Base-by-base conservation (phyloP, 2,888 invertebrate genomes). In the Agrotis segetum region DNA sequence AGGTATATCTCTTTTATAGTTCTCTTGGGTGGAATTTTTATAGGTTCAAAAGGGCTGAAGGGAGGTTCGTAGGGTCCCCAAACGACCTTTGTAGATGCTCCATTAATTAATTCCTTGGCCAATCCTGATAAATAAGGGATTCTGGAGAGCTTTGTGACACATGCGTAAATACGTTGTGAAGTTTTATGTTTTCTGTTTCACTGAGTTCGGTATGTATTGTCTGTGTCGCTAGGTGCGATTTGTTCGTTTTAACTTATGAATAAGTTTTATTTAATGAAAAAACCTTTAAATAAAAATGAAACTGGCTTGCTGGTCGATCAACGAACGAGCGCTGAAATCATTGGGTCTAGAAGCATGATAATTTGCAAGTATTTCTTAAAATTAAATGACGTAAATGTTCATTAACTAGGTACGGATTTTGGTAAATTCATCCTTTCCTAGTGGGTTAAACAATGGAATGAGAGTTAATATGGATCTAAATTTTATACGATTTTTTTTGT, bases 101-200 rank as follows among this genome's bases (percentile, higher is more conserved):
- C 91, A 92, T 91, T 92, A 92, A 93, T 92, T 93, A 93, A 92
- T 92, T 92, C 89, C 82, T 88, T 71, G 83, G 83, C 88, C 88
- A 89, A 90, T 91, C 88, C 88, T 89, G 89, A 90, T 91, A 91
- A 90, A 92, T 91, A 90, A 88, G 86, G 88, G 84, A 84, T 82
- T 44, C 68, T 49, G 29, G 50, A 67, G 50, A 64, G 67, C 47
- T 79, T 69, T 74, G 62, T 44, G 60, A 82, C 79, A 79, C 68
- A 67, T 78, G 55, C 66, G 44, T 78, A 82, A 78, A 67, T 82
- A 78, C 59, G 29, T 47, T 65, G 66, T 67, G 71, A 55, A 56
- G 55, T 77, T 50, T 71, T 62, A 75, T 75, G 58, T 59, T 21
- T 59, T 79, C 79, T 64, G 34, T 49, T 44, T 49, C 17, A 79